Conservation (phyloP, 2,797 vertebrate genomes). For the Centropyge bicolor region DNA sequence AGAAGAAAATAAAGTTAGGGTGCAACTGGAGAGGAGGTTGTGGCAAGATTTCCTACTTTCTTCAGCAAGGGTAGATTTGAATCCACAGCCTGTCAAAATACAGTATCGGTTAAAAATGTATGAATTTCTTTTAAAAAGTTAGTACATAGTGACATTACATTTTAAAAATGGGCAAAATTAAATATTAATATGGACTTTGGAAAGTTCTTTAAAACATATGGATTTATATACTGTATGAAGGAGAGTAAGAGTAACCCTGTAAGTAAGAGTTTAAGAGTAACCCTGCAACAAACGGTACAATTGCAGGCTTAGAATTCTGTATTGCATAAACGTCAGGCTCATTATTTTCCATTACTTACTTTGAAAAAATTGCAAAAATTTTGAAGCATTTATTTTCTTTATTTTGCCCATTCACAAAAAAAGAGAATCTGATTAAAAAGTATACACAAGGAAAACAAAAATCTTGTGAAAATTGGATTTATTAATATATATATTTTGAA, state of each 20-base stretch:
- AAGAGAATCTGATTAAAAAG: conserved; percentile 6
- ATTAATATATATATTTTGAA: too few relatives aligned
- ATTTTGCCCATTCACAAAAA: background rate
- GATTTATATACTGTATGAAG: background rate
- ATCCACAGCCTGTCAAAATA: conserved; percentile 4
- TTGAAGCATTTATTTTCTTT: background rate
- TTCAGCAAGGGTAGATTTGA: conserved; percentile 7
- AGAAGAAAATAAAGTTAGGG: conserved; percentile 48
- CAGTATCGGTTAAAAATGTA: conserved; percentile 2
- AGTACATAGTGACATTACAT: background rate
- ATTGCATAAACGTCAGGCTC: background rate
- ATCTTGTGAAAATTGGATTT: too few relatives aligned
- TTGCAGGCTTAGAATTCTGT: background rate
- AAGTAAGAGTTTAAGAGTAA: background rate
- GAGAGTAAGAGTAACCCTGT: background rate
- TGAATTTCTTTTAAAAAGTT: background rate
- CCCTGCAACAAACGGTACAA: background rate
- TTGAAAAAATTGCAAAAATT: background rate
- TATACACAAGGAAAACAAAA: background rate
- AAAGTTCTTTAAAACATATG: background rate
- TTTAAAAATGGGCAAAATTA: background rate
- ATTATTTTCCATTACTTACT: background rate
- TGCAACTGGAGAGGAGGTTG: conserved; percentile 26
- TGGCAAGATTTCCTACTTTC: conserved; percentile 19
- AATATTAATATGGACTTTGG: conserved; percentile 7